Percentiles rank a stretch among this genome's conserved stretches.
These are phyloP conservation scores for Helicoverpa zea DNA, from an alignment of 1,140 invertebrate genomes.

Conservation along the genomic window DNA sequence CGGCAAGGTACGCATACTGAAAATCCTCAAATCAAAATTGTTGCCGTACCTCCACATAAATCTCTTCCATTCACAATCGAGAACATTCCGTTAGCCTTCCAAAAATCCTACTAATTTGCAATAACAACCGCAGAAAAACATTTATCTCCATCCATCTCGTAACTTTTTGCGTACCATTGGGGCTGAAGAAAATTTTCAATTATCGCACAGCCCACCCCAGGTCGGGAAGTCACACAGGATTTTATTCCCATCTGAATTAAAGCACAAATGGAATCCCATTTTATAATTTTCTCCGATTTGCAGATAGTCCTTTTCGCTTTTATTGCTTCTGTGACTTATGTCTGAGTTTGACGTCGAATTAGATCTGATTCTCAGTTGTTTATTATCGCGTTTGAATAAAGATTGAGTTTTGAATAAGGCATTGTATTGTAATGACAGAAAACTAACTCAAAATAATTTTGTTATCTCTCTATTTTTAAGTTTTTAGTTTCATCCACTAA, in stretches of 20 bases:
- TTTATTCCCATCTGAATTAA: constrained; percentile 73
- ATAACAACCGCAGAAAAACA: constrained; percentile 48
- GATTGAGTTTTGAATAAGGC: neutral
- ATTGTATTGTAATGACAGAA: no score
- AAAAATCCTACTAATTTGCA: constrained; percentile 49
- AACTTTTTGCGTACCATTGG: constrained; percentile 39
- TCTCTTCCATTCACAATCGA: constrained; percentile 25
- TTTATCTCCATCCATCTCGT: constrained; percentile 46
- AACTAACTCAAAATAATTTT: neutral
- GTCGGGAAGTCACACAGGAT: constrained; percentile 61
- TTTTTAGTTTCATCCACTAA: constrained; percentile 18
- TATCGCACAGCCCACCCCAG: constrained; percentile 56
- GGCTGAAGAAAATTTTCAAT: constrained; percentile 74
- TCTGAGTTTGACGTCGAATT: constrained; percentile 20
- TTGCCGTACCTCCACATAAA: constrained; percentile 13
- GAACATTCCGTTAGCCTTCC: constrained; percentile 36
- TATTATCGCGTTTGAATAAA: neutral
- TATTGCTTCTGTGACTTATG: constrained; percentile 56
- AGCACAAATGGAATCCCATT: constrained; percentile 72
- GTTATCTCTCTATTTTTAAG: neutral
- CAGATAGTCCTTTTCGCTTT: constrained; percentile 60
- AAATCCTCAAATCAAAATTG: constrained; percentile 24
- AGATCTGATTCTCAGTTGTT: constrained; percentile 18
- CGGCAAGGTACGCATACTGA: constrained; percentile 18
- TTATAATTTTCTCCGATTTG: constrained; percentile 70